Percentiles rank a stretch among this genome's conserved stretches.
phyloP scores from a whole-genome alignment of 1,140 invertebrate genomes.

The Magallana gigas region DNA sequence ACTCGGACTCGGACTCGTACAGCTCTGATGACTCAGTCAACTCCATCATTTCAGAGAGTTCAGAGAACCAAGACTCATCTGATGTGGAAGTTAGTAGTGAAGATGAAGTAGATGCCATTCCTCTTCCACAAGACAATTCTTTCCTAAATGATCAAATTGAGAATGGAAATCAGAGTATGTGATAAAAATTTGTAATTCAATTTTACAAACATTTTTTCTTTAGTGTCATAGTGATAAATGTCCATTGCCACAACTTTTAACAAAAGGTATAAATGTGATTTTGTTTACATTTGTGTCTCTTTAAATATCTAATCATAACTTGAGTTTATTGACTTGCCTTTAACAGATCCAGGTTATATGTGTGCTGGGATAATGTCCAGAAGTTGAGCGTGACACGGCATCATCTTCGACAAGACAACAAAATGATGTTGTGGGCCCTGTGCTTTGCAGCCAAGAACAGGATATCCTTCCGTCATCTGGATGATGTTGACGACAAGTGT shows the following conservation, averaged over 20 bases:
- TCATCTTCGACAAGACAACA: too few relatives aligned
- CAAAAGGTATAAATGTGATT: neutral
- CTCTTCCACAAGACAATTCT: neutral
- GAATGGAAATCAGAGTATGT: neutral
- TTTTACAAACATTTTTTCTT: neutral
- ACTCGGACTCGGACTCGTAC: neutral
- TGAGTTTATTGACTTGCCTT: neutral
- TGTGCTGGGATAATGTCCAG: slow-evolving; percentile 47
- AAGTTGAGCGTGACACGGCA: neutral
- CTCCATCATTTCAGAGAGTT: too few relatives aligned
- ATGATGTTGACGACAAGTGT: too few relatives aligned
- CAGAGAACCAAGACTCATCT: neutral
- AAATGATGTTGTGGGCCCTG: too few relatives aligned
- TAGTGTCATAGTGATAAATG: neutral
- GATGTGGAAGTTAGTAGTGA: neutral
- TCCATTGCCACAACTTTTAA: neutral
- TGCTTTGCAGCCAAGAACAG: too few relatives aligned
- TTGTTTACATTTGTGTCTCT: neutral
- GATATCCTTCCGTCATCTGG: too few relatives aligned
- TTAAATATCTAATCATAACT: neutral
- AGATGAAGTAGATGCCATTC: neutral
- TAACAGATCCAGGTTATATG: slow-evolving; percentile 39
- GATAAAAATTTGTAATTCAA: neutral
- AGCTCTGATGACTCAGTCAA: too few relatives aligned
- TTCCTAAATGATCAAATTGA: neutral